These are phyloP conservation scores for Drosophila engyochracea DNA, from an alignment of 2,888 invertebrate species.

Conservation along the genomic window DNA sequence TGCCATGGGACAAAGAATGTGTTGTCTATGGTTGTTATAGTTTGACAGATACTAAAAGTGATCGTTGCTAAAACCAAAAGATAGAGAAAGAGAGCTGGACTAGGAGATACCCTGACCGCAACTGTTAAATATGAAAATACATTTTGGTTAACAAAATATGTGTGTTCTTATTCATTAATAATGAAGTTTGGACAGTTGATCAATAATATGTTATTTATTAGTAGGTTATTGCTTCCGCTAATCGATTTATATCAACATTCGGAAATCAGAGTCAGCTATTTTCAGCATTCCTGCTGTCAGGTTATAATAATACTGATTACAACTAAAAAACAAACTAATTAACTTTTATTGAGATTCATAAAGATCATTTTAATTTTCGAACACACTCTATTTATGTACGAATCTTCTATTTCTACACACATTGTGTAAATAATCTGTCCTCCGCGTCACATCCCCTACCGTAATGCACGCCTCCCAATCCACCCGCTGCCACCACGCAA, in stretches of 20 bases:
- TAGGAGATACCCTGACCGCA: too few species aligned
- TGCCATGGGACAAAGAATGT: neutral
- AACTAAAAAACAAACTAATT: too few species aligned
- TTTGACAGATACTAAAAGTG: neutral
- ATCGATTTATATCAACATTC: neutral
- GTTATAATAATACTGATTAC: too few species aligned
- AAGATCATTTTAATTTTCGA: neutral
- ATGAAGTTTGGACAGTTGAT: neutral
- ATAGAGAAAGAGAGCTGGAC: too few species aligned
- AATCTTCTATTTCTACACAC: neutral
- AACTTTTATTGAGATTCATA: neutral
- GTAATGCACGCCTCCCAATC: neutral
- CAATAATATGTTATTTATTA: neutral
- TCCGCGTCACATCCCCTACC: neutral
- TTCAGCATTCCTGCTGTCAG: neutral
- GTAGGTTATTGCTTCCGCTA: neutral
- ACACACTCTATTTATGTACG: neutral
- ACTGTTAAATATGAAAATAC: neutral
- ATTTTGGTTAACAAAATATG: neutral
- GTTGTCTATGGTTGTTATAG: neutral
- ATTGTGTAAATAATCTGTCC: neutral
- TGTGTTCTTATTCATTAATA: neutral
- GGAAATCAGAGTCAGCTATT: neutral
- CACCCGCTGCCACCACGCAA: conserved; percentile 37
- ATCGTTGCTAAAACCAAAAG: neutral